phyloP scores from a whole-genome alignment of 2,888 invertebrate genomes.

The Meliscaeva auricollis region DNA sequence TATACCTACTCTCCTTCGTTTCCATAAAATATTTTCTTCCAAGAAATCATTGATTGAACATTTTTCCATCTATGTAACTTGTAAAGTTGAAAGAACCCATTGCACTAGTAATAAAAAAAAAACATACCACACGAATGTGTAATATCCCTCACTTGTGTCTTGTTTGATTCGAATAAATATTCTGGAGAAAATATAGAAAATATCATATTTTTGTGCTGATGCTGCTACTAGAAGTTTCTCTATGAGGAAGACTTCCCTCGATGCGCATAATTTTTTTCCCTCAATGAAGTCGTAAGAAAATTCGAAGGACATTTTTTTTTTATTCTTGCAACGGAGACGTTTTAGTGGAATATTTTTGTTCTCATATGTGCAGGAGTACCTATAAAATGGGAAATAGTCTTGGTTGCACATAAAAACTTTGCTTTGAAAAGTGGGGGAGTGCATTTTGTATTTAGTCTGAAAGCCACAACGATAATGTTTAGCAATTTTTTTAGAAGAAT shows the following conservation, averaged over 20 bases:
- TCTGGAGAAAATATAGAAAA: constrained; percentile 17
- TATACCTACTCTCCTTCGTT: not conserved
- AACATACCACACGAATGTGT: constrained; percentile 27
- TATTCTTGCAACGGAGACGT: constrained; percentile 10
- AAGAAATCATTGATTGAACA: constrained; percentile 23
- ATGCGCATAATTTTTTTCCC: constrained; percentile 47
- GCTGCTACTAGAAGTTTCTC: constrained; percentile 1
- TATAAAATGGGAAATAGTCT: too few species aligned
- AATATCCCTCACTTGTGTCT: constrained; percentile 25
- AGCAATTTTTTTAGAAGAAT: too few species aligned
- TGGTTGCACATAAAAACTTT: too few species aligned
- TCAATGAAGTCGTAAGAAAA: constrained; percentile 65
- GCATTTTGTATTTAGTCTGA: too few species aligned
- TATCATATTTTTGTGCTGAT: constrained; percentile 14
- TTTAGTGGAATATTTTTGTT: constrained; percentile 3
- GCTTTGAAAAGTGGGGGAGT: too few species aligned
- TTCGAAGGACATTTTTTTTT: constrained; percentile 33
- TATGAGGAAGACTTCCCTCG: constrained; percentile 19
- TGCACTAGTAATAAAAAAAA: too few species aligned
- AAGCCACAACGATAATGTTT: too few species aligned
- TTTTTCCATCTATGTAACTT: constrained; percentile 12
- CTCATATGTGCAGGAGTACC: too few species aligned
- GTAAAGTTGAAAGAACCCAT: constrained; percentile 67
- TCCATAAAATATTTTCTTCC: not conserved
- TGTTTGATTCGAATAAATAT: not conserved